Evolutionary conservation across 2,113 vertebrate species (phyloP).

Genomic region (Scartelaos histophorus): DNA sequence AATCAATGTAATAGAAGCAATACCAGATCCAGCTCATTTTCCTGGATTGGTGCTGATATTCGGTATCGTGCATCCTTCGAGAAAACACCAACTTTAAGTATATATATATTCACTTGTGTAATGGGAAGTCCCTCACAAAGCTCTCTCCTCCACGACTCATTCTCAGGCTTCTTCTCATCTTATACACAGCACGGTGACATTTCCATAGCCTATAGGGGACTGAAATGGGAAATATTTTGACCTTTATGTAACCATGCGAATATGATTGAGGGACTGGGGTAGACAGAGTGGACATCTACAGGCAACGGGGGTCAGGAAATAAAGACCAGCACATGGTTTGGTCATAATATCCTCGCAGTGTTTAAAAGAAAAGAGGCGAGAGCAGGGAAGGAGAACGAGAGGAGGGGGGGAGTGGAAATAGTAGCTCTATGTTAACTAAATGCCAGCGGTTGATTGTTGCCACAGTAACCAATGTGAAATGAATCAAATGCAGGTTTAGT

Average conservation of each 20-base stretch:
- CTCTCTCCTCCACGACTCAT: slow-evolving; percentile 6
- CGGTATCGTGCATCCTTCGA: not conserved
- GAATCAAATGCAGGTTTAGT: not conserved
- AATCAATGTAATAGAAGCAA: too few relatives aligned
- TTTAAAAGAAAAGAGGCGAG: not conserved
- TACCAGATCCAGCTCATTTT: too few relatives aligned
- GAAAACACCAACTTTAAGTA: slow-evolving; percentile 7
- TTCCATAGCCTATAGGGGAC: slow-evolving; percentile 49
- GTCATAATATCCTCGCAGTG: not conserved
- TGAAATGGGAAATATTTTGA: slow-evolving; percentile 59
- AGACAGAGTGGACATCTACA: slow-evolving; percentile 16
- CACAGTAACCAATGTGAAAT: slow-evolving; percentile 1
- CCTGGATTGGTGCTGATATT: too few relatives aligned
- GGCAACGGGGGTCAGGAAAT: slow-evolving; percentile 10
- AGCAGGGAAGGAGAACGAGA: not conserved
- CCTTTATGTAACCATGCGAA: slow-evolving; percentile 55
- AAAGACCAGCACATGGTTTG: slow-evolving; percentile 19
- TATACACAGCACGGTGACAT: slow-evolving; percentile 55
- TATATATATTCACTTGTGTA: not conserved
- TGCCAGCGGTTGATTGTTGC: not conserved
- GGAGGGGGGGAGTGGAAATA: slow-evolving; percentile 14
- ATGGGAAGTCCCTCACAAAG: not conserved
- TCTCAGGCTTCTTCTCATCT: slow-evolving; percentile 36
- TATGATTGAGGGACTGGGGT: slow-evolving; percentile 35
- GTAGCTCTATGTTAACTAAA: not conserved